Conservation (phyloP, 2,888 invertebrate species). For the Pristionchus arcanus region DNA sequence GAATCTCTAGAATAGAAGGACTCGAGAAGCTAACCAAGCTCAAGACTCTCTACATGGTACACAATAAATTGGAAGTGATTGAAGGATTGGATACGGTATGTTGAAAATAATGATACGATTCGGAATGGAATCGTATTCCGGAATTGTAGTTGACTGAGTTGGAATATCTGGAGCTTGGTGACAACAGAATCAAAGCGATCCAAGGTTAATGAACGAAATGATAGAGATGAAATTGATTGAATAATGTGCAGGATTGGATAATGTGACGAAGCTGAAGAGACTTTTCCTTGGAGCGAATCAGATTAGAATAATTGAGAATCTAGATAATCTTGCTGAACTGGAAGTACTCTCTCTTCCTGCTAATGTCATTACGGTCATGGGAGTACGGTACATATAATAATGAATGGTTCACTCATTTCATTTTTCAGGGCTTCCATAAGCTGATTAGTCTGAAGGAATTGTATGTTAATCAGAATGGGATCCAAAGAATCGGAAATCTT, state of each 20-base stretch:
- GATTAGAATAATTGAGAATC: constrained; percentile 86
- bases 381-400: constrained; percentile 32
- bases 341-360: constrained; percentile 70
- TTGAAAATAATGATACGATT: background rate
- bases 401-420: background rate
- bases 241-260: constrained; percentile 57
- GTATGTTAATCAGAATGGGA: constrained; percentile 94
- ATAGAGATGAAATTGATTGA: background rate
- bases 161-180: constrained; percentile 92
- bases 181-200: constrained; percentile 87
- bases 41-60: constrained; percentile 81
- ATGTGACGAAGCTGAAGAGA: constrained; percentile 63
- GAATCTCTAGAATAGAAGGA: constrained; percentile 82
- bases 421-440: constrained; percentile 87
- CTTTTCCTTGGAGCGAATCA: constrained; percentile 97
- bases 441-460: constrained; percentile 89
- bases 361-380: constrained; percentile 64
- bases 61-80: constrained; percentile 81
- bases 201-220: constrained; percentile 54
- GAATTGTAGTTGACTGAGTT: constrained; percentile 83
- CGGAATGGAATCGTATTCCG: background rate
- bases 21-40: constrained; percentile 80
- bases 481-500: constrained; percentile 87
- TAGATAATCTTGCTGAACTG: constrained; percentile 63
- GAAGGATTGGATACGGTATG: constrained; percentile 83